Conservation (phyloP, 2,113 vertebrate genomes). For the Aptenodytes forsteri region DNA sequence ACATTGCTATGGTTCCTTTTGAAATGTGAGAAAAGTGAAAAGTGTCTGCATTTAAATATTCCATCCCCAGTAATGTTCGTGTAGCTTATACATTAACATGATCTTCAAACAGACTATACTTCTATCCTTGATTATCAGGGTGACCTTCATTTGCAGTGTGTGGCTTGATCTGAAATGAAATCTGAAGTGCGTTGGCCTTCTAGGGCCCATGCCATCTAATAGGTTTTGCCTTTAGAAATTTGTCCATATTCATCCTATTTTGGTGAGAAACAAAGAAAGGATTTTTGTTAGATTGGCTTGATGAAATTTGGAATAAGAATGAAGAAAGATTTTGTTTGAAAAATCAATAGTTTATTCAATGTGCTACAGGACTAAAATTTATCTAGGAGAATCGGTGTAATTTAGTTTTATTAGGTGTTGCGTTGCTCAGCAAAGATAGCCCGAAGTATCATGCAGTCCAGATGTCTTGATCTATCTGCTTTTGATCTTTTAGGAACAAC, state of each 20-base stretch:
- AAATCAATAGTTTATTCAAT: neutral
- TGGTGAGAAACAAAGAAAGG: neutral
- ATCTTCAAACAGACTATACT: neutral
- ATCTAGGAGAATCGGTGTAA: neutral
- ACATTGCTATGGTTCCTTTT: neutral
- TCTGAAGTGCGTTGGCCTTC: neutral
- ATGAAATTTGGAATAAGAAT: neutral
- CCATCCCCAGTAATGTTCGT: neutral
- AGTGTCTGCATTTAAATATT: neutral
- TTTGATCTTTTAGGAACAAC: neutral
- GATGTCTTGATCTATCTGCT: conserved; percentile 9
- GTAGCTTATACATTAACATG: neutral
- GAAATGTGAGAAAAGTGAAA: neutral
- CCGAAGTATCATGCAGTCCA: neutral
- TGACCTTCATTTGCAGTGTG: neutral
- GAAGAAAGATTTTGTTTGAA: neutral
- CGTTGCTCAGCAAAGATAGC: neutral
- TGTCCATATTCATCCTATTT: neutral
- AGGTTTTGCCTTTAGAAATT: neutral
- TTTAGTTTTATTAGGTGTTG: neutral
- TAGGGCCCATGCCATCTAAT: neutral
- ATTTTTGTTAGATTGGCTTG: neutral
- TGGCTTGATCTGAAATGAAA: neutral
- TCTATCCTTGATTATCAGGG: neutral
- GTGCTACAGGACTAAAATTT: neutral